Evolutionary conservation across 2,113 vertebrate species (phyloP), one percentile per base, ranked within the genome.

Genomic region (Cygnus buccinator): DNA sequence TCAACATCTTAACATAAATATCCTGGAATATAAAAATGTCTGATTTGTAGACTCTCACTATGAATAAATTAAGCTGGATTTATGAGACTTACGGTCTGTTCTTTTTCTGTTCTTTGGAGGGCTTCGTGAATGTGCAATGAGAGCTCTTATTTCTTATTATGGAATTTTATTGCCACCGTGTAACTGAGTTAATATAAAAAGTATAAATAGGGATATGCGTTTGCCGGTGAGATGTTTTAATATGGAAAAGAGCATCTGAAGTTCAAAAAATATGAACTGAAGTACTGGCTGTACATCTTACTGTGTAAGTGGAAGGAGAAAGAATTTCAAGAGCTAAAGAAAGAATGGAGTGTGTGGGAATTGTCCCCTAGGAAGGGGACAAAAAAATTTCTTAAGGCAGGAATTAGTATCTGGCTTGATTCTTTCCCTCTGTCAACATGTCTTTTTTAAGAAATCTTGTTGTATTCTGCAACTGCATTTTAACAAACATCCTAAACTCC

Each of bases 41-140:
- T 23, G 10, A 88, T 94, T 87, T 93, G 88, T 90, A 78, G 91
- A 39, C 72, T 90, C 78, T 80, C 79, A 35, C 67, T 72, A 44
- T 78, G 91, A 94, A 97, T 97, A 95, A 96, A 96, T 97, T 95
- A 96, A 82, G 74, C n/a, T 78, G 84, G 87, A 97, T 97, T 96
- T 97, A 95, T 84, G 87, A 94, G 84, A 48, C 37, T 91, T 89
- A 46, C 1, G 1, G 35, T 81, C 74, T 89, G 89, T n/a, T 95
- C 81, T 93, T 79, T 68, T 66, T 73, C 89, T 91, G 46, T 63
- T 96, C 86, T 94, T 95, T 67, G 70, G 75, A 97, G 87, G 68
- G 73, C 35, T 93, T 94, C 90, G 75, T 80, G 95, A 83, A 93
- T 90, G 72, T 5, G 9, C 89, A 94, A 18, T 84, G 87, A 96